Conservation (phyloP, 1,140 invertebrate genomes). For the Pseudachorutes palmiensis region DNA sequence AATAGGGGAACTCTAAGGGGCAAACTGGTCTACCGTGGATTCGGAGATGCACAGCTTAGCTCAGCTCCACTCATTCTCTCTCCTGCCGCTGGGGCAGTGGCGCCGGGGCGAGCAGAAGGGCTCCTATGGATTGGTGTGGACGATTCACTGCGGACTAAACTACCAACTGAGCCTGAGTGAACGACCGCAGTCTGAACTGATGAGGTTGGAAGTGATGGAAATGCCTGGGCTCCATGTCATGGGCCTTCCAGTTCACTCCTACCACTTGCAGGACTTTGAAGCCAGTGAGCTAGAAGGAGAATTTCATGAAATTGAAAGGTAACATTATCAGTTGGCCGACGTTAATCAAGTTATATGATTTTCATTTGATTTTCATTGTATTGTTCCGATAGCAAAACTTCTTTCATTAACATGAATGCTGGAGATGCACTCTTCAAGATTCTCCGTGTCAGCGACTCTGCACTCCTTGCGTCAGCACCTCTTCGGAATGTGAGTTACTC, state of each 20-base stretch:
- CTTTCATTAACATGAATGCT: constrained; percentile 51
- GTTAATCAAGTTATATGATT: background rate
- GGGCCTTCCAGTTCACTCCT: constrained; percentile 30
- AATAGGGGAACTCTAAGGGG: constrained; percentile 31
- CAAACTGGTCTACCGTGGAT: constrained; percentile 29
- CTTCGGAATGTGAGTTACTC: constrained; percentile 33
- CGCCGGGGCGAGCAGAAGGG: constrained; percentile 47
- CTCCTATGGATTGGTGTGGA: constrained; percentile 74
- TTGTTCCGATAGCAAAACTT: constrained; percentile 43
- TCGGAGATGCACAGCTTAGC: constrained; percentile 33
- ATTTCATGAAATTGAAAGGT: constrained; percentile 33
- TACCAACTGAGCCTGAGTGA: constrained; percentile 58
- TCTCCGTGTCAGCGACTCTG: constrained; percentile 36
- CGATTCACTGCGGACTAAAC: constrained; percentile 64
- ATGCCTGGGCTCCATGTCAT: constrained; percentile 33
- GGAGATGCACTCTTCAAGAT: constrained; percentile 50
- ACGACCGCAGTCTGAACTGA: constrained; percentile 35
- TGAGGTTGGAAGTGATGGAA: constrained; percentile 37
- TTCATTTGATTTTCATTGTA: background rate
- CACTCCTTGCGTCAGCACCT: constrained; percentile 28
- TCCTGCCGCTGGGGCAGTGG: constrained; percentile 14
- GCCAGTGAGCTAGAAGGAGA: constrained; percentile 34
- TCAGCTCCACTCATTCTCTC: constrained; percentile 31
- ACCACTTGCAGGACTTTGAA: constrained; percentile 36
- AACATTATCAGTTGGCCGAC: background rate